phyloP scores from a whole-genome alignment of 2,797 vertebrate species.

The Pseudomugil gertrudae region DNA sequence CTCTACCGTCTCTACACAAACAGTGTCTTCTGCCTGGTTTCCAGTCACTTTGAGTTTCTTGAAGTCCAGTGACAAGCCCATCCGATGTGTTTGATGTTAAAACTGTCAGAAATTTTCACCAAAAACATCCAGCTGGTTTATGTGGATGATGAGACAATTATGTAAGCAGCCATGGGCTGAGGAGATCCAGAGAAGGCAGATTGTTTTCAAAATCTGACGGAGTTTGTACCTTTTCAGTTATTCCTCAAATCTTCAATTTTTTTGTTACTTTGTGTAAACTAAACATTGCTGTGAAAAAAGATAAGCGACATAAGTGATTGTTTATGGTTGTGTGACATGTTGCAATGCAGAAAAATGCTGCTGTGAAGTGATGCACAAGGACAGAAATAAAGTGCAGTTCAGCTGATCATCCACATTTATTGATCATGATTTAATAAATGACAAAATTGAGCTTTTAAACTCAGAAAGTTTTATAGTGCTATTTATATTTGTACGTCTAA shows the following conservation, averaged over 20 bases:
- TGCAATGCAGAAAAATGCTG: too few species aligned
- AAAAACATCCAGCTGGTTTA: conserved; percentile 1
- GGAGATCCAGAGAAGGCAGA: neutral
- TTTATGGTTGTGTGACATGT: too few species aligned
- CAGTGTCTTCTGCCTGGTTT: neutral
- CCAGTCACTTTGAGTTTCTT: neutral
- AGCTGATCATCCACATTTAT: too few species aligned
- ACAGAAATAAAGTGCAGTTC: too few species aligned
- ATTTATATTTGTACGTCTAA: too few species aligned
- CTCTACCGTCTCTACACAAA: too few species aligned
- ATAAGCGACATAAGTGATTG: too few species aligned
- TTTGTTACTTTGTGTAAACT: neutral
- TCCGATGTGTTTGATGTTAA: neutral
- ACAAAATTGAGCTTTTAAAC: too few species aligned
- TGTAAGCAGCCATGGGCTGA: neutral
- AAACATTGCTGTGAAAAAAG: neutral
- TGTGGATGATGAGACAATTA: neutral
- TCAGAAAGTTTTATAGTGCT: too few species aligned
- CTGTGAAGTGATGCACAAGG: too few species aligned
- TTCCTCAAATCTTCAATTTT: neutral
- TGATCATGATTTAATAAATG: too few species aligned
- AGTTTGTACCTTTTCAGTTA: neutral
- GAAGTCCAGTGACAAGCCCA: neutral
- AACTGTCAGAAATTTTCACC: neutral
- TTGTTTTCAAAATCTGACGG: neutral